These are phyloP conservation scores for Atrichornis clamosus DNA, from an alignment of 2,113 vertebrate genomes.

Conservation along the genomic window DNA sequence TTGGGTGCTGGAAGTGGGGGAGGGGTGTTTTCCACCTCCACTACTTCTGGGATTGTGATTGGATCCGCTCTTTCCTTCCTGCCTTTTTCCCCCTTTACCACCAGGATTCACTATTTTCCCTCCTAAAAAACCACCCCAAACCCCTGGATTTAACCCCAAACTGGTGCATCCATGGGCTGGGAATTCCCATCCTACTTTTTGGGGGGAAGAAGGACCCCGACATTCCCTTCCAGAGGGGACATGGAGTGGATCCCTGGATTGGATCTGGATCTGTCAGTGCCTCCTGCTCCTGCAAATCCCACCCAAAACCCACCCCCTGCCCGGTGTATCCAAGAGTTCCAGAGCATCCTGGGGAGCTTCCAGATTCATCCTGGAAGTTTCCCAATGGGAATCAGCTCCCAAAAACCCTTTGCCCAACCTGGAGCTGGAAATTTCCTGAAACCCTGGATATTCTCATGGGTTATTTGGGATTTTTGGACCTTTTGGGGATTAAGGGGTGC, in stretches of 20 bases:
- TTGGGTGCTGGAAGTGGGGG: neutral
- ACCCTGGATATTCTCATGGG: rapidly evolving
- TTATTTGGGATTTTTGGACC: neutral
- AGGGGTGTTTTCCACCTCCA: neutral
- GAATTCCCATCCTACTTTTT: neutral
- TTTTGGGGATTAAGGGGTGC: neutral
- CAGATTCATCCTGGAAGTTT: neutral
- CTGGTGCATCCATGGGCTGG: neutral
- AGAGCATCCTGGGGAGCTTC: neutral
- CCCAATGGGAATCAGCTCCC: neutral
- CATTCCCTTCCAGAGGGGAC: too few species aligned
- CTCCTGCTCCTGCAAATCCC: neutral
- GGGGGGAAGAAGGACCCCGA: neutral
- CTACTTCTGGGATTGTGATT: neutral
- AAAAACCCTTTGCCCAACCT: neutral
- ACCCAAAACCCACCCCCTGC: neutral
- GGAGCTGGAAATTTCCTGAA: neutral
- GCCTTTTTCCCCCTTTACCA: neutral
- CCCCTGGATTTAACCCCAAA: neutral
- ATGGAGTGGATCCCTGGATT: neutral
- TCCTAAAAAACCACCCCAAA: neutral
- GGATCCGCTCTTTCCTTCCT: neutral
- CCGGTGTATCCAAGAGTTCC: neutral
- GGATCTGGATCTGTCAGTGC: neutral
- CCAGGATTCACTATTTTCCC: neutral